Evolutionary conservation across 2,888 invertebrate genomes (phyloP), one percentile per base, ranked within the genome.

Genomic region (Drosophila cyrtoloma): DNA sequence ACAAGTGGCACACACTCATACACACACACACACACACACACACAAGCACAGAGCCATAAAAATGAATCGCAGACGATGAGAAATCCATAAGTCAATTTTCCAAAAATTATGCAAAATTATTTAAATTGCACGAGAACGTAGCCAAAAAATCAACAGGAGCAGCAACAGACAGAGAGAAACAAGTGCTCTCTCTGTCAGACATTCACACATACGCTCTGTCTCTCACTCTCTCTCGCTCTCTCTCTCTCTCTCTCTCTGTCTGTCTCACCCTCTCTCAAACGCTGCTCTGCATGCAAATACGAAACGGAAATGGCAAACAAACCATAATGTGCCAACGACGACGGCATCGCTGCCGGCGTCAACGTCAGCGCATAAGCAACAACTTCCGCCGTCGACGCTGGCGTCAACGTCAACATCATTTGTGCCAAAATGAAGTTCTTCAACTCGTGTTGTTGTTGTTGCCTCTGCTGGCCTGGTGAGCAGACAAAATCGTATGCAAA

Each of bases 81-180:
- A 80, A 90, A 87, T 91, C 84, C 91, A 91, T 91, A 91, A 92
- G 91, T 91, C 89, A 87, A 90, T 88, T 90, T 88, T 85, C 84
- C 85, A 83, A 84, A 91, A 91, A 92, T 92, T 92, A 92, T 92
- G 92, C 91, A 91, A 92, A 92, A 92, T 92, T 92, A 92, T 92
- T 92, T 92, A 92, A 92, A 92, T 92, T 90, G 90, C 81, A 87
- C 77, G 81, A 82, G 86, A 75, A 77, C 78, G 72, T 69, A 74
- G 79, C 82, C 85, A 82, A 87, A 71, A 88, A 80, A 77, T 83
- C 89, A 89, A 86, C 86, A 86, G 86, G 84, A 82, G 90, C 61
- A 52, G 44, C 30, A 59, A 33, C 42, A 57, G 60, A 62, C 55
- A 68, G 30, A 51, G 39, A 26, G 26, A 26, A 9, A 5, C 16